Conservation (phyloP, 1,140 invertebrate genomes). For the Drosophila malerkotliana region DNA sequence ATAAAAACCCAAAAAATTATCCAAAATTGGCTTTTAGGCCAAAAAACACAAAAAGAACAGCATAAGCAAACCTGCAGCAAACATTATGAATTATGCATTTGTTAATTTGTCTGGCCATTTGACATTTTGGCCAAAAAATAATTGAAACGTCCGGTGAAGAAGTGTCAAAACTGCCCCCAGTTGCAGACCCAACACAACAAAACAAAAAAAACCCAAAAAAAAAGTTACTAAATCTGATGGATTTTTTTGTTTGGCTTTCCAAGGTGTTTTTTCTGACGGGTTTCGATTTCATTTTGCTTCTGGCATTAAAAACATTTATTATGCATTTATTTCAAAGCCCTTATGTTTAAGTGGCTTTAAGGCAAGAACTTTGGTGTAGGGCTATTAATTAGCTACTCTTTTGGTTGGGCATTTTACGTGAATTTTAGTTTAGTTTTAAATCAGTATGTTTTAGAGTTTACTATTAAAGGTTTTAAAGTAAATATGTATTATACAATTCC, state of each 20-base stretch:
- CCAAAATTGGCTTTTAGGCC: slow-evolving; percentile 21
- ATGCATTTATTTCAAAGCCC: neutral
- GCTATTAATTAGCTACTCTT: too few relatives aligned
- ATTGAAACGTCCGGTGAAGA: slow-evolving; percentile 41
- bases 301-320: neutral
- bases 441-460: too few relatives aligned
- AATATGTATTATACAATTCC: too few relatives aligned
- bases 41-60: too few relatives aligned
- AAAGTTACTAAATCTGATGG: neutral
- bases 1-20: slow-evolving; percentile 6
- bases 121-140: slow-evolving; percentile 32
- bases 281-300: neutral
- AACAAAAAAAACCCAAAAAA: neutral
- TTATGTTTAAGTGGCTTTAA: neutral
- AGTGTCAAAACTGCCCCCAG: slow-evolving; percentile 33
- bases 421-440: too few relatives aligned
- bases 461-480: too few relatives aligned
- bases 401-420: too few relatives aligned
- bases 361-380: too few relatives aligned
- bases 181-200: neutral
- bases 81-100: slow-evolving; percentile 55
- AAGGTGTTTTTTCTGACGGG: slow-evolving; percentile 1
- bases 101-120: slow-evolving; percentile 46
- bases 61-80: slow-evolving; percentile 1
- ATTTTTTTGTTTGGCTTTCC: slow-evolving; percentile 9